A percentile compares a stretch with the other conserved stretches of the same genome.
phyloP scores from a whole-genome alignment of 2,888 invertebrate genomes.

The Hypsopygia costalis region DNA sequence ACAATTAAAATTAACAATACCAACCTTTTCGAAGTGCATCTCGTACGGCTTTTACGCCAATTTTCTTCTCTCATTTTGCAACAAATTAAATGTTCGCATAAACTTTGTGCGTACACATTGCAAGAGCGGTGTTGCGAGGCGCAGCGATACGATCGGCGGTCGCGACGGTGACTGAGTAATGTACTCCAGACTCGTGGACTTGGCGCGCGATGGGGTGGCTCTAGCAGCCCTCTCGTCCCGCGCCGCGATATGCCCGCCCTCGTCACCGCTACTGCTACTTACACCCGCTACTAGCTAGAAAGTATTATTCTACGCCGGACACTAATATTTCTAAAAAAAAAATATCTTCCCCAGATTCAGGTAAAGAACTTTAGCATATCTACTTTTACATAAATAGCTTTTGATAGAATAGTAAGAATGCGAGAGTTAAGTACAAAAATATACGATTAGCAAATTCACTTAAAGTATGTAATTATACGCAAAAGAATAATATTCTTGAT shows the following conservation, averaged over 20 bases:
- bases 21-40: slow-evolving; percentile 34
- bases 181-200: slow-evolving; percentile 25
- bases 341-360: too few species aligned
- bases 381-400: too few species aligned
- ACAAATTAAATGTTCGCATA: slow-evolving; percentile 33
- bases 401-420: too few species aligned
- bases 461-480: too few species aligned
- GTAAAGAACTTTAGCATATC: too few species aligned
- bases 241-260: slow-evolving; percentile 19
- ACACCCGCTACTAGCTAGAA: slow-evolving; percentile 18
- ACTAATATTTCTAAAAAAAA: slow-evolving; percentile 24
- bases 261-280: slow-evolving; percentile 12
- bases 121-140: slow-evolving; percentile 34
- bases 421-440: too few species aligned
- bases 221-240: slow-evolving; percentile 23
- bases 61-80: slow-evolving; percentile 39
- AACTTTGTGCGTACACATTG: slow-evolving; percentile 58
- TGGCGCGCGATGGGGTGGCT: slow-evolving; percentile 26
- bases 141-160: slow-evolving; percentile 21
- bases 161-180: slow-evolving; percentile 39
- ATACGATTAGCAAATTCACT: too few species aligned
- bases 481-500: too few species aligned
- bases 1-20: slow-evolving; percentile 21
- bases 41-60: slow-evolving; percentile 20
- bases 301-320: slow-evolving; percentile 29